Percentiles rank a stretch among this genome's conserved stretches.
These are phyloP conservation scores for Pycnomerus fuliginosus DNA, from an alignment of 2,888 invertebrate species.

Conservation along the genomic window DNA sequence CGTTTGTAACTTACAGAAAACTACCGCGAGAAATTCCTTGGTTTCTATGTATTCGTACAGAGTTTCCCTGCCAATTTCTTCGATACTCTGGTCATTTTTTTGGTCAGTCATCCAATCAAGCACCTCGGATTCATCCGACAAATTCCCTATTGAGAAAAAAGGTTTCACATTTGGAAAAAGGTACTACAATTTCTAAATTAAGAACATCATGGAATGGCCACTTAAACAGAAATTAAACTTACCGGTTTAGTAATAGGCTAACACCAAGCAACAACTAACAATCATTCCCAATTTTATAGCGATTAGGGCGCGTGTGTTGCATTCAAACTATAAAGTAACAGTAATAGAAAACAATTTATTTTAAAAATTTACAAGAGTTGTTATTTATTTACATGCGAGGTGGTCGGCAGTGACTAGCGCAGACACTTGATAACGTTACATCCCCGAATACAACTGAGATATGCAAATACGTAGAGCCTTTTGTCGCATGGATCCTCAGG, in stretches of 20 bases:
- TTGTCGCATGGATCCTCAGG: too few relatives aligned
- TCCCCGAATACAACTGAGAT: conserved; percentile 32
- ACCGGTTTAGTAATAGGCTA: conserved; percentile 26
- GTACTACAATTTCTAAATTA: conserved; percentile 2
- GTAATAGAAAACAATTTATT: conserved; percentile 49
- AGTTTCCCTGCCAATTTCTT: conserved; percentile 81
- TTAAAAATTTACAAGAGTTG: conserved; percentile 28
- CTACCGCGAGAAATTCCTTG: conserved; percentile 87
- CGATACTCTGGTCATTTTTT: conserved; percentile 88
- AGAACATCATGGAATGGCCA: conserved; percentile 47
- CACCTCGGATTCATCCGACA: conserved; percentile 77
- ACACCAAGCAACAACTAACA: conserved; percentile 12
- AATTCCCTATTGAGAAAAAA: conserved; percentile 58
- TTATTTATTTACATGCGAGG: conserved; percentile 42
- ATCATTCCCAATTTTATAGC: conserved; percentile 7
- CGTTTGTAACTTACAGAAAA: conserved; percentile 78
- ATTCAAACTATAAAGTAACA: conserved; percentile 37
- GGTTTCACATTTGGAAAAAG: too few relatives aligned
- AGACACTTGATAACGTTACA: conserved; percentile 31
- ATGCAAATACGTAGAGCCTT: conserved; percentile 48
- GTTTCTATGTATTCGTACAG: conserved; percentile 82
- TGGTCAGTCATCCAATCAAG: conserved; percentile 90
- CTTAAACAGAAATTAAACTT: conserved; percentile 23
- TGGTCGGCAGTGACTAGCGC: conserved; percentile 42
- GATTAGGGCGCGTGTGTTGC: conserved; percentile 17